Evolutionary conservation across 2,113 vertebrate genomes (phyloP).

Genomic region (Microtus ochrogaster): DNA sequence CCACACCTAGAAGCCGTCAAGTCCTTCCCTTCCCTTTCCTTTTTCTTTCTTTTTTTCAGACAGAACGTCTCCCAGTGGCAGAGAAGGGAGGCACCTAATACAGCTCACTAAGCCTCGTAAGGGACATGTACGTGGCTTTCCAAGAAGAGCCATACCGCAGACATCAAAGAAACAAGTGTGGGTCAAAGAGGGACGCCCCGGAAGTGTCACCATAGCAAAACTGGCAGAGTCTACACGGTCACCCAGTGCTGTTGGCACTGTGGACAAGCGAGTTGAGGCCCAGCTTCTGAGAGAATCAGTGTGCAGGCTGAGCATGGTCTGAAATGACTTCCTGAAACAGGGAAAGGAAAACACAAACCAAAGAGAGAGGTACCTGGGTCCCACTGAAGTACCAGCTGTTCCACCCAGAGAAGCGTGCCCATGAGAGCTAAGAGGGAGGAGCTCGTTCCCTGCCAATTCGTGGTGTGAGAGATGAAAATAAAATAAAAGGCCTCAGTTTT

Average conservation of each 20-base stretch:
- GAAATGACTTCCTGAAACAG: not conserved
- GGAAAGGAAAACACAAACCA: no score
- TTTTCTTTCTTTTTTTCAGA: not conserved
- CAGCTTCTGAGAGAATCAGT: not conserved
- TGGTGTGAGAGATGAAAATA: no score
- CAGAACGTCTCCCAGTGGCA: not conserved
- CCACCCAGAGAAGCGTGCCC: fast-evolving
- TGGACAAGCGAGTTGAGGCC: not conserved
- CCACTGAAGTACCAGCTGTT: not conserved
- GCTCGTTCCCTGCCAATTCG: no score
- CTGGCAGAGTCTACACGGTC: not conserved
- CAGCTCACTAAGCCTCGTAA: not conserved
- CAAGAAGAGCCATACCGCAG: not conserved
- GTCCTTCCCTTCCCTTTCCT: not conserved
- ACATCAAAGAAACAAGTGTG: not conserved
- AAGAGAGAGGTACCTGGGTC: not conserved
- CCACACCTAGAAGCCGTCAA: not conserved
- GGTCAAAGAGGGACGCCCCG: not conserved
- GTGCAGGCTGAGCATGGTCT: not conserved
- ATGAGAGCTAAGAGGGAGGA: not conserved
- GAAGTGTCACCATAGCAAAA: not conserved
- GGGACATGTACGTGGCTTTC: not conserved
- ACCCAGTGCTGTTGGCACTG: not conserved
- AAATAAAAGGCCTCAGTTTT: not conserved
- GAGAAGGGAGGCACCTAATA: not conserved